phyloP scores from a whole-genome alignment of 2,888 invertebrate genomes.

The Synanthedon vespiformis region DNA sequence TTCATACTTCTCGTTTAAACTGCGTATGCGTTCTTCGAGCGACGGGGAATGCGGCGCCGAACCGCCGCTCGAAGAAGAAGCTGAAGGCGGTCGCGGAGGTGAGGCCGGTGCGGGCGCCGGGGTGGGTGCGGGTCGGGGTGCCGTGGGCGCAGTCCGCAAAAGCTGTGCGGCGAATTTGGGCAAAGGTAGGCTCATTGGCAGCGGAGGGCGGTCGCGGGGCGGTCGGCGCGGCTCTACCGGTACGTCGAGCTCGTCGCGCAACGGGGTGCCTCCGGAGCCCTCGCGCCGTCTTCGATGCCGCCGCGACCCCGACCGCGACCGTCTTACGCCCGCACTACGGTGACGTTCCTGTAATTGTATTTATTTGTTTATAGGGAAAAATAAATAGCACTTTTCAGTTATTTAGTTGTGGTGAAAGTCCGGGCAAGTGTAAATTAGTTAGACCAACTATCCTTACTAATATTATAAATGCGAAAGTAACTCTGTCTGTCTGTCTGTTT shows the following conservation, averaged over 20 bases:
- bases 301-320: constrained; percentile 42
- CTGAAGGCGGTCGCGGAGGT: constrained; percentile 77
- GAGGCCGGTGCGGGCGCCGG: constrained; percentile 74
- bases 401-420: too few relatives aligned
- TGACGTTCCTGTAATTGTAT: constrained; percentile 37
- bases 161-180: constrained; percentile 88
- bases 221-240: constrained; percentile 78
- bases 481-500: too few relatives aligned
- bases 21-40: constrained; percentile 91
- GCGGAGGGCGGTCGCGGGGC: constrained; percentile 71
- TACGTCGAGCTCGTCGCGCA: constrained; percentile 84
- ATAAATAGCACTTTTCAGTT: too few relatives aligned
- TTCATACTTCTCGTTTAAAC: constrained; percentile 93
- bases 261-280: constrained; percentile 79
- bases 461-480: too few relatives aligned
- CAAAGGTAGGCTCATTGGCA: constrained; percentile 85
- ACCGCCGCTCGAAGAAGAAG: constrained; percentile 79
- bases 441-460: too few relatives aligned
- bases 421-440: neutral
- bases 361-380: too few relatives aligned
- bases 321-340: constrained; percentile 38
- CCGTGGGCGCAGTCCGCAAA: constrained; percentile 60
- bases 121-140: constrained; percentile 50
- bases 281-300: constrained; percentile 61
- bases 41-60: constrained; percentile 80